Conservation (phyloP, 2,797 vertebrate species). For the Poeciliopsis paucimaculata region DNA sequence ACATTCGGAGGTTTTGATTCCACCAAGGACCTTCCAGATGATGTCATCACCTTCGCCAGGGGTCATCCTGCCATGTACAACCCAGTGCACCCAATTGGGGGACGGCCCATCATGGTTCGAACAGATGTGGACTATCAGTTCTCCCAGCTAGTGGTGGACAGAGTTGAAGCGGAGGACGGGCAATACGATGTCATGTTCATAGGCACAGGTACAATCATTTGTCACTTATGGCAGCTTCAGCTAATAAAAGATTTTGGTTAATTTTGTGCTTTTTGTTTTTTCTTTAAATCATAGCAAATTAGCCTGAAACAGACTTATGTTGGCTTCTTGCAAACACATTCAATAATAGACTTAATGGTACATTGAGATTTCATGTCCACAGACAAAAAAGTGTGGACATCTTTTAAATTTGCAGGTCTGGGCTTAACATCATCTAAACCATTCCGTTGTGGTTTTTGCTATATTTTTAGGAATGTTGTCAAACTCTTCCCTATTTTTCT, state of each 20-base stretch:
- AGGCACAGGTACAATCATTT: conserved; percentile 86
- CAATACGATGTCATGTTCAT: conserved; percentile 99
- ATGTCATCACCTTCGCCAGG: conserved; percentile 96
- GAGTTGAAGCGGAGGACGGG: conserved; percentile 97
- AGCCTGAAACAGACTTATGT: background rate
- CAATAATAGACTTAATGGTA: background rate
- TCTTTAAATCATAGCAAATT: background rate
- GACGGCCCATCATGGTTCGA: conserved; percentile 93
- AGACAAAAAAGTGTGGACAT: background rate
- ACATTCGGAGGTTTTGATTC: conserved; percentile 98
- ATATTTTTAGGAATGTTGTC: background rate
- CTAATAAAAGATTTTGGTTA: background rate
- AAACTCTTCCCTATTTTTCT: background rate
- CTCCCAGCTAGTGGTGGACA: conserved; percentile 95
- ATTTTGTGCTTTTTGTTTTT: background rate
- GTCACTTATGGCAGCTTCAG: background rate
- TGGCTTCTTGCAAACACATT: background rate
- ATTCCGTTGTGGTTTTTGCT: background rate
- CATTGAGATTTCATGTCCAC: background rate
- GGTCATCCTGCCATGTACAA: conserved; percentile 98
- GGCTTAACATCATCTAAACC: background rate
- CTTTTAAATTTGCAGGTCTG: background rate
- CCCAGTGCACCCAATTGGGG: conserved; percentile 92
- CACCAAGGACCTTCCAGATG: conserved; percentile 97
- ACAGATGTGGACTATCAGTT: conserved; percentile 97